A percentile compares a stretch with the other conserved stretches of the same genome.
Conservation (phyloP, 2,797 vertebrate species). For the Chaetodon trifasciatus region DNA sequence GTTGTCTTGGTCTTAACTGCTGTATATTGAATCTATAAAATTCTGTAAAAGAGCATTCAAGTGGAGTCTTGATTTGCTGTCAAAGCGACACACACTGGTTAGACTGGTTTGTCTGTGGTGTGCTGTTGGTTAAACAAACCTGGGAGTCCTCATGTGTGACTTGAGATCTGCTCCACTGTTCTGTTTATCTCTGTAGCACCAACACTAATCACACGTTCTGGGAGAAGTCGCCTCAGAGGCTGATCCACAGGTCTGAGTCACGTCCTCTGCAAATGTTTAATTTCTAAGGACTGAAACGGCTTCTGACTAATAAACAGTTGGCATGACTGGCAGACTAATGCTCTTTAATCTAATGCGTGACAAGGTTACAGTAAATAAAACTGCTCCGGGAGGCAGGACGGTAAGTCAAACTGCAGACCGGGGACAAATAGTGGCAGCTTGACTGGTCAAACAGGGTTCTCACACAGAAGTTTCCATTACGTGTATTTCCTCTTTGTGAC, state of each 20-base stretch:
- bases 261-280: slow-evolving; percentile 40
- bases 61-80: slow-evolving; percentile 10
- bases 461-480: slow-evolving; percentile 52
- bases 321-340: neutral
- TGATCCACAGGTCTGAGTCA: neutral
- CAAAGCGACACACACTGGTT: slow-evolving; percentile 49
- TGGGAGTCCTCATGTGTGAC: slow-evolving; percentile 14
- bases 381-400: neutral
- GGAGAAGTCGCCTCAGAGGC: neutral
- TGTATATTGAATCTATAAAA: neutral
- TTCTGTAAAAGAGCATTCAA: too few species aligned
- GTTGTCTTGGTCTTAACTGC: neutral
- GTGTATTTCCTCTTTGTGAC: slow-evolving; percentile 50
- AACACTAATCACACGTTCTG: neutral
- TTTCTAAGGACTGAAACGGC: neutral
- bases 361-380: slow-evolving; percentile 27
- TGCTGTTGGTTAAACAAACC: slow-evolving; percentile 54
- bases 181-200: neutral
- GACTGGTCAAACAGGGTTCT: slow-evolving; percentile 60
- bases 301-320: neutral
- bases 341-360: neutral
- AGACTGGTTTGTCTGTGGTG: slow-evolving; percentile 67
- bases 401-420: neutral
- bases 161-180: neutral
- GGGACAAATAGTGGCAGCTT: slow-evolving; percentile 28